phyloP scores from a whole-genome alignment of 2,888 invertebrate genomes.

The Phortica magna region DNA sequence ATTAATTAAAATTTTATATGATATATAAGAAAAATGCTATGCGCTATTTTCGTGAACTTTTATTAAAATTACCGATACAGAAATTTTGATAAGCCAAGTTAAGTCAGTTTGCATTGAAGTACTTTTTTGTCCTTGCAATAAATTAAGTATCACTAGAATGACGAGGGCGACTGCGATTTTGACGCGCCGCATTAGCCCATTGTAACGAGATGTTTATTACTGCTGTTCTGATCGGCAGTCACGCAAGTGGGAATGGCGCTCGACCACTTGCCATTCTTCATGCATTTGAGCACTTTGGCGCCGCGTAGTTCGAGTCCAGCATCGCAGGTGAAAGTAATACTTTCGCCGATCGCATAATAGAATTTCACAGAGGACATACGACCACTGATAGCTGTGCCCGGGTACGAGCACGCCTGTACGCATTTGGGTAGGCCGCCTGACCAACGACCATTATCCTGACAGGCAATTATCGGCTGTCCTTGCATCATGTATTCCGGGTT shows the following conservation, averaged over 20 bases:
- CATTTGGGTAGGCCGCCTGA: conserved; percentile 91
- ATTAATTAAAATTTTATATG: too few species aligned
- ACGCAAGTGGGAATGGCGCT: conserved; percentile 89
- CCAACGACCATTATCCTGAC: conserved; percentile 92
- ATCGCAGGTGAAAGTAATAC: conserved; percentile 90
- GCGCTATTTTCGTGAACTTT: conserved; percentile 22
- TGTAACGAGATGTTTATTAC: conserved; percentile 56
- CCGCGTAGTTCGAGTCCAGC: conserved; percentile 87
- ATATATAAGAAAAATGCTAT: not conserved
- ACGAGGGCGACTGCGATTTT: not conserved
- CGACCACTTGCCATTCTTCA: conserved; percentile 91
- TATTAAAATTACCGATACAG: conserved; percentile 29
- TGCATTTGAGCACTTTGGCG: conserved; percentile 87
- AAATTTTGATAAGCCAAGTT: conserved; percentile 18
- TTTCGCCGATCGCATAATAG: conserved; percentile 92
- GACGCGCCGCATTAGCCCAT: conserved; percentile 54
- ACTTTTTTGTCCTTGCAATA: conserved; percentile 17
- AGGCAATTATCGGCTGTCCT: conserved; percentile 92
- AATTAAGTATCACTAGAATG: conserved; percentile 11
- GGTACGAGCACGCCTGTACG: conserved; percentile 91
- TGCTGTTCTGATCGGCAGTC: conserved; percentile 46
- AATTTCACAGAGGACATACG: conserved; percentile 92
- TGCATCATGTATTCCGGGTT: conserved; percentile 93
- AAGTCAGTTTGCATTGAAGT: conserved; percentile 10
- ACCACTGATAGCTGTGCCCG: conserved; percentile 91